These are phyloP conservation scores for Rhynchopsitta pachyrhyncha DNA, from an alignment of 2,113 vertebrate genomes.

Conservation along the genomic window DNA sequence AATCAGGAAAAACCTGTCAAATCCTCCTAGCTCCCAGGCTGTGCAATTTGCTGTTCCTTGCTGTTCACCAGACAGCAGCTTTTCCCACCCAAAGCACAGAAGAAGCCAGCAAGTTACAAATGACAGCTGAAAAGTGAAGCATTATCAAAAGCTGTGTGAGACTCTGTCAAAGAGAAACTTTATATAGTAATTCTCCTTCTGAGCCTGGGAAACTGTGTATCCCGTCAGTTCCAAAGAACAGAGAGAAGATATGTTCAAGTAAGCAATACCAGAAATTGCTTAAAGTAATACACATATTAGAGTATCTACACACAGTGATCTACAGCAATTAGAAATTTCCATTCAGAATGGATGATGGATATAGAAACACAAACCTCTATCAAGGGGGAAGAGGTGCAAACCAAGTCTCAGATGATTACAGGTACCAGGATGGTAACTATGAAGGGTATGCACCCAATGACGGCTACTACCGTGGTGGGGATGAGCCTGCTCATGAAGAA, in stretches of 20 bases:
- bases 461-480: conserved; percentile 76
- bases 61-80: conserved; percentile 1
- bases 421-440: conserved; percentile 79
- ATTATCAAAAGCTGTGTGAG: conserved; percentile 30
- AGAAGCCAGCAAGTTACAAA: conserved; percentile 35
- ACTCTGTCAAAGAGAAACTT: neutral
- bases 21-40: neutral
- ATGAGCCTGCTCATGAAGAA: conserved; percentile 82
- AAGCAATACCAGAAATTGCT: neutral
- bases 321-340: neutral
- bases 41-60: conserved; percentile 22
- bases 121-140: conserved; percentile 25
- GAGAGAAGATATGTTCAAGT: conserved; percentile 4
- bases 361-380: conserved; percentile 79
- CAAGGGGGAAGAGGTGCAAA: conserved; percentile 69
- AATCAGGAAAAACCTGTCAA: conserved; percentile 22
- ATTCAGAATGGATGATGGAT: conserved; percentile 81
- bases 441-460: conserved; percentile 74
- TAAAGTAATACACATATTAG: neutral
- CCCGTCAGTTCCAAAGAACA: neutral
- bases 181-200: neutral
- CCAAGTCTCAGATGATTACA: conserved; percentile 72
- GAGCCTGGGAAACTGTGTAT: neutral
- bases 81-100: conserved; percentile 12
- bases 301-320: neutral